Percentiles rank a stretch among this genome's conserved stretches.
These are phyloP conservation scores for Encarsia formosa DNA, from an alignment of 2,888 invertebrate genomes.

Conservation along the genomic window DNA sequence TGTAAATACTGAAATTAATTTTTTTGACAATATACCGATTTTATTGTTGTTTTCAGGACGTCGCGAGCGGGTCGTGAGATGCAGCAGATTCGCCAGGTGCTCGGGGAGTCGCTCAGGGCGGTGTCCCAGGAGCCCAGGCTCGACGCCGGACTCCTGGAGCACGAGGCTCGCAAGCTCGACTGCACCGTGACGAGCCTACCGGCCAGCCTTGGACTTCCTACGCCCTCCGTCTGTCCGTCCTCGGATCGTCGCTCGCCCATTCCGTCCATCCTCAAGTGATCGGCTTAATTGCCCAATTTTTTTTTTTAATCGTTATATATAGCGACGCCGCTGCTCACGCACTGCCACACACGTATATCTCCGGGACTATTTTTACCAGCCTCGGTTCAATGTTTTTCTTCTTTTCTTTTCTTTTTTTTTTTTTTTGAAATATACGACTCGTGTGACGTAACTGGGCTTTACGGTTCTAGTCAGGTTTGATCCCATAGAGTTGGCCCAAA, in stretches of 20 bases:
- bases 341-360: too few relatives aligned
- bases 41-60: slow-evolving; percentile 54
- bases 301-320: neutral
- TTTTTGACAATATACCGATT: neutral
- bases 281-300: neutral
- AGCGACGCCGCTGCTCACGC: too few relatives aligned
- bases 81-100: slow-evolving; percentile 74
- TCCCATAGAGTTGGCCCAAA: too few relatives aligned
- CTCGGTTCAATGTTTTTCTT: neutral
- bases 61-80: slow-evolving; percentile 85
- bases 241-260: neutral
- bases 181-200: slow-evolving; percentile 49
- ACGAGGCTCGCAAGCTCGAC: slow-evolving; percentile 76
- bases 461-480: too few relatives aligned
- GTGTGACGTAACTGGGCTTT: too few relatives aligned
- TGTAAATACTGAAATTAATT: neutral
- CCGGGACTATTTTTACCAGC: too few relatives aligned
- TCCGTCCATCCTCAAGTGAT: too few relatives aligned
- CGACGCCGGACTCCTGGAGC: slow-evolving; percentile 83
- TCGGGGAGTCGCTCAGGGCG: slow-evolving; percentile 74
- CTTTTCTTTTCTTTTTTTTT: neutral
- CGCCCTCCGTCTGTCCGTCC: neutral
- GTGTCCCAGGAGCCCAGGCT: slow-evolving; percentile 81
- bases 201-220: slow-evolving; percentile 40
- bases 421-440: too few relatives aligned